Evolutionary conservation across 2,797 vertebrate species (phyloP), one percentile per base, ranked within the genome.

Genomic region (Pelodytes ibericus): DNA sequence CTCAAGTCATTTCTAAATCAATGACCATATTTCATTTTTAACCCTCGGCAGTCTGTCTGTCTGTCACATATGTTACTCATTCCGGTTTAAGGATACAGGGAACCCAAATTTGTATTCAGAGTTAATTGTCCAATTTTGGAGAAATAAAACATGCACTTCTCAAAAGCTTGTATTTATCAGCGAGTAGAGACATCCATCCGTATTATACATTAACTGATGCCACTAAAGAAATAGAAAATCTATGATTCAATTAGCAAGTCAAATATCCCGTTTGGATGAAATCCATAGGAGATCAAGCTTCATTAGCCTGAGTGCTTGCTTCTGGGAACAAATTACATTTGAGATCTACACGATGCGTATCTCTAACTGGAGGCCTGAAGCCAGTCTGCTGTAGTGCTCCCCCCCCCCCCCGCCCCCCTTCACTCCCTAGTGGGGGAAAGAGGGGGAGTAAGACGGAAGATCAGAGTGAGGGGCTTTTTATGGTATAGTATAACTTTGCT

Each of bases 241-340:
- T 60, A 72, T 51, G 61, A 77, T 77, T 77, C 69, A 72, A 72
- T 77, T 77, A 77, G 69, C 68, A 77, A 77, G 75, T 77, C 61
- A 77, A 71, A 77, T 77, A 72, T 24, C 68, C n/a, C 68, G 66
- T 77, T 71, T 72, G 61, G 66, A 51, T 77, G 33, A 66, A 77
- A 77, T 77, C 68, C 69, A 77, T 77, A 66, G 66, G 75, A 66
- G 70, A 60, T 22, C 69, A 39, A 22, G 69, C 51, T 77, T 77
- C 75, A 77, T 77, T 77, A 77, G 68, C 68, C 31, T 60, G 69
- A 78, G 75, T 78, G 75, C 75, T 67, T 65, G 18, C 66, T 60
- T 53, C 75, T 67, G 26, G 62, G 53, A 78, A 72, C 62, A 67
- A 72, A 78, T 78, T 66, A 72, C 15, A 29, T 72, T 67, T 72